Evolutionary conservation across 1,140 invertebrate genomes (phyloP).

Genomic region (Neuroterus valhalla): DNA sequence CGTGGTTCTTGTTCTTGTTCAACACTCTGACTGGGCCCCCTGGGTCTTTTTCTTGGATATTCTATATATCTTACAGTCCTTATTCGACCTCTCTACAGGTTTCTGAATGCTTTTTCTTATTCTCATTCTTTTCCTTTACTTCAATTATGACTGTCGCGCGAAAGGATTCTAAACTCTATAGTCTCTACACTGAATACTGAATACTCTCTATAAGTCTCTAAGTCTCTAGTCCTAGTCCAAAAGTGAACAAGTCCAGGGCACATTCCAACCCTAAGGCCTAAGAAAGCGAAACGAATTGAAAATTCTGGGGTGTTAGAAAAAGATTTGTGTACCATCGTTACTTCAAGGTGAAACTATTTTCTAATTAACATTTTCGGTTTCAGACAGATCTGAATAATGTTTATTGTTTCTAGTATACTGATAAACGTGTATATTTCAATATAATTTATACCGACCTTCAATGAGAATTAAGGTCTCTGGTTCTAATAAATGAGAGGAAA

Average conservation of each 20-base stretch:
- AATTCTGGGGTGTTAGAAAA: slow-evolving; percentile 12
- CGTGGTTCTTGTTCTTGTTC: slow-evolving; percentile 48
- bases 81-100: background rate
- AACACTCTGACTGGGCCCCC: slow-evolving; percentile 45
- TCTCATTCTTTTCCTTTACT: background rate
- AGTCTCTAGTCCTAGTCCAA: background rate
- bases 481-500: no score
- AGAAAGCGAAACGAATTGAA: slow-evolving; percentile 17
- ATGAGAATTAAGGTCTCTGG: no score
- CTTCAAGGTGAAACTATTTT: background rate
- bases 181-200: no score
- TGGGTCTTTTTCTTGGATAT: slow-evolving; percentile 35
- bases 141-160: slow-evolving; percentile 28
- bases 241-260: slow-evolving; percentile 18
- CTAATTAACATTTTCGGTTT: background rate
- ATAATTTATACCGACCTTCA: no score
- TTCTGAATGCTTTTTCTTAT: slow-evolving; percentile 10
- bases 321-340: slow-evolving; percentile 18
- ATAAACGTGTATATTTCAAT: no score
- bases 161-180: slow-evolving; percentile 8
- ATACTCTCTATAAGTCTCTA: no score
- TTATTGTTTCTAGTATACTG: no score
- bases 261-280: background rate
- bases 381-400: no score
- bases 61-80: background rate